These are phyloP conservation scores for Prenolepis imparis DNA, from an alignment of 2,888 invertebrate genomes.

Conservation along the genomic window DNA sequence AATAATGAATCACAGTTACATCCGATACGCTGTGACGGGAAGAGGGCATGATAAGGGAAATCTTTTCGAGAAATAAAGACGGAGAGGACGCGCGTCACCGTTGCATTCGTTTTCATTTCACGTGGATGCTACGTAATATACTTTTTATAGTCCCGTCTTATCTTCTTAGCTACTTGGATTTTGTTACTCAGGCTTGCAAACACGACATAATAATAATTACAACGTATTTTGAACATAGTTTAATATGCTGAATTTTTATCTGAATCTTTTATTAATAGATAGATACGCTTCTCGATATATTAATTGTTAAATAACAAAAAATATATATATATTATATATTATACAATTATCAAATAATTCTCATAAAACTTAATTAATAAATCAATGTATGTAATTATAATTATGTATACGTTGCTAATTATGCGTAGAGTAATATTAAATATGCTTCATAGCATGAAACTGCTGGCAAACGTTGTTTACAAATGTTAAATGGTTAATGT, in stretches of 20 bases:
- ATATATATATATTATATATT: too few species aligned
- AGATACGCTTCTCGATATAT: background rate
- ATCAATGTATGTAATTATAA: background rate
- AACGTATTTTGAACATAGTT: background rate
- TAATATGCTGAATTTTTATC: background rate
- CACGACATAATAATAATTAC: background rate
- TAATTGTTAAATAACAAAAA: too few species aligned
- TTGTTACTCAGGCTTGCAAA: conserved; percentile 16
- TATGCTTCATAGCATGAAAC: background rate
- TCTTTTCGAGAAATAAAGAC: conserved; percentile 54
- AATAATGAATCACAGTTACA: conserved; percentile 57
- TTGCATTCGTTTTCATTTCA: conserved; percentile 71
- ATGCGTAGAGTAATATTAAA: background rate
- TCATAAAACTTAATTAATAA: background rate
- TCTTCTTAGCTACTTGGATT: conserved; percentile 27
- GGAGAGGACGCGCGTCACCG: conserved; percentile 28
- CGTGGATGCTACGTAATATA: conserved; percentile 58
- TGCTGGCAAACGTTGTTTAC: conserved; percentile 25
- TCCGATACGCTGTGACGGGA: conserved; percentile 24
- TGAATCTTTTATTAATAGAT: background rate
- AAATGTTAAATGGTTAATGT: conserved; percentile 44
- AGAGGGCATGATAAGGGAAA: conserved; percentile 46
- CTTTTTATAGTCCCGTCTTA: conserved; percentile 70
- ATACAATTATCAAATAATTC: background rate
- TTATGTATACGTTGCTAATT: background rate